Evolutionary conservation across 1,140 invertebrate genomes (phyloP).

Genomic region (Drosophila micromelanica): DNA sequence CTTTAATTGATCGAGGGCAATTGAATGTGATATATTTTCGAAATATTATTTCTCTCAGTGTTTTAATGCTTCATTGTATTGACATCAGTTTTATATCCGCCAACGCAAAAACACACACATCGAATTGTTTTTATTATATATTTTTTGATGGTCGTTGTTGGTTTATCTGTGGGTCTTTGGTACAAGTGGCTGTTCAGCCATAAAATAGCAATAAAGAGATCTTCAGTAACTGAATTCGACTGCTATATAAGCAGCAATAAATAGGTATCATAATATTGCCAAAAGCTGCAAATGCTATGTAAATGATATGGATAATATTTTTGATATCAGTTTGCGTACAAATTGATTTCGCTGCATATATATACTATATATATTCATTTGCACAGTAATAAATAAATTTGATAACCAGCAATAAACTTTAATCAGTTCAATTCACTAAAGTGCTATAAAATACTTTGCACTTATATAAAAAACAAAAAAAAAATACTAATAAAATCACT

Average conservation of each 20-base stretch:
- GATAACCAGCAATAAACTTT: slow-evolving; percentile 20
- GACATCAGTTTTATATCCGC: slow-evolving; percentile 9
- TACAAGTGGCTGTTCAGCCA: slow-evolving; percentile 18
- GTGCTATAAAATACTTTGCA: slow-evolving; percentile 6
- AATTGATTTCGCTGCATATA: slow-evolving; percentile 5
- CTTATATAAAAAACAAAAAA: not conserved
- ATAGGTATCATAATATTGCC: slow-evolving; percentile 21
- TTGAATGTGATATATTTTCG: slow-evolving; percentile 10
- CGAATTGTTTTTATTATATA: not conserved
- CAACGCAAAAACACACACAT: too few species aligned
- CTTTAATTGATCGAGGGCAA: slow-evolving; percentile 37
- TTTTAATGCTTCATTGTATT: not conserved
- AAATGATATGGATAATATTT: slow-evolving; percentile 17
- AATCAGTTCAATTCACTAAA: slow-evolving; percentile 32
- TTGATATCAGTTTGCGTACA: not conserved
- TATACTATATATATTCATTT: slow-evolving; percentile 12
- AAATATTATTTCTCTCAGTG: slow-evolving; percentile 47
- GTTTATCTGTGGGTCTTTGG: slow-evolving; percentile 12
- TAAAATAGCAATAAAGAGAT: slow-evolving; percentile 14
- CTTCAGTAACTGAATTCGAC: slow-evolving; percentile 3
- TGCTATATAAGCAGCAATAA: slow-evolving; percentile 12
- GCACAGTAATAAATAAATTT: not conserved
- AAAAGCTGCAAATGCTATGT: slow-evolving; percentile 16
- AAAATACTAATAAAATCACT: not conserved
- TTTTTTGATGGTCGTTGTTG: not conserved